Conservation (phyloP, 2,113 vertebrate genomes). For the Clinocottus analis region DNA sequence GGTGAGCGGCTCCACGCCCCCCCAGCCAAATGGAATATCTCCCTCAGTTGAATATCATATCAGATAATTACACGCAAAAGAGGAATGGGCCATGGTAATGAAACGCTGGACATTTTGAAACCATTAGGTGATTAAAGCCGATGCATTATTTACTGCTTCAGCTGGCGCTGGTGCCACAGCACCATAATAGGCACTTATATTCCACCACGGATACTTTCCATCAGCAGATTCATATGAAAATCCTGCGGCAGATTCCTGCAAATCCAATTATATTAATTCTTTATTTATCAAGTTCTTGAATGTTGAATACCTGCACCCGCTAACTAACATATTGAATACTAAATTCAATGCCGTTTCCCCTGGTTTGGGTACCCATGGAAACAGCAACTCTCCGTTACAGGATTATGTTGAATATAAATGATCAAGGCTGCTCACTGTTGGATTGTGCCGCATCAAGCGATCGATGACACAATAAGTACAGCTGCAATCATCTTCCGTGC, state of each 20-base stretch:
- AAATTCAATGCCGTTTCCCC: slow-evolving; percentile 18
- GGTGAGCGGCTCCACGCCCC: slow-evolving; percentile 37
- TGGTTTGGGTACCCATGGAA: slow-evolving; percentile 40
- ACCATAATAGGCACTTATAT: slow-evolving; percentile 60
- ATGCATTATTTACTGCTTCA: slow-evolving; percentile 83
- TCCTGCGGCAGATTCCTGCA: slow-evolving; percentile 37
- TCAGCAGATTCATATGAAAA: slow-evolving; percentile 22
- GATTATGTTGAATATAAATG: slow-evolving; percentile 37
- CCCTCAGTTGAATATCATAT: slow-evolving; percentile 69
- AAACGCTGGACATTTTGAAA: slow-evolving; percentile 78
- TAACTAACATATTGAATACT: slow-evolving; percentile 22
- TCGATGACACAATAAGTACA: slow-evolving; percentile 32
- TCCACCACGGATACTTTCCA: slow-evolving; percentile 49
- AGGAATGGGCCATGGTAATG: slow-evolving; percentile 72
- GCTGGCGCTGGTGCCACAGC: slow-evolving; percentile 66
- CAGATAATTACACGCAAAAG: slow-evolving; percentile 74
- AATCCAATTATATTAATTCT: slow-evolving; percentile 51
- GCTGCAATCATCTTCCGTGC: slow-evolving; percentile 27
- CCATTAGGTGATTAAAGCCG: slow-evolving; percentile 81
- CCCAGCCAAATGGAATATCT: slow-evolving; percentile 70
- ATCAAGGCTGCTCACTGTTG: slow-evolving; percentile 41
- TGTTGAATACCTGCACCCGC: slow-evolving; percentile 35
- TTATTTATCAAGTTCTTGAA: slow-evolving; percentile 44
- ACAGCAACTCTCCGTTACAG: slow-evolving; percentile 23
- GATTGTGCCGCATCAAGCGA: slow-evolving; percentile 26